Conservation (phyloP, 92 coral and sea anemone species). For the Porites divaricata region DNA sequence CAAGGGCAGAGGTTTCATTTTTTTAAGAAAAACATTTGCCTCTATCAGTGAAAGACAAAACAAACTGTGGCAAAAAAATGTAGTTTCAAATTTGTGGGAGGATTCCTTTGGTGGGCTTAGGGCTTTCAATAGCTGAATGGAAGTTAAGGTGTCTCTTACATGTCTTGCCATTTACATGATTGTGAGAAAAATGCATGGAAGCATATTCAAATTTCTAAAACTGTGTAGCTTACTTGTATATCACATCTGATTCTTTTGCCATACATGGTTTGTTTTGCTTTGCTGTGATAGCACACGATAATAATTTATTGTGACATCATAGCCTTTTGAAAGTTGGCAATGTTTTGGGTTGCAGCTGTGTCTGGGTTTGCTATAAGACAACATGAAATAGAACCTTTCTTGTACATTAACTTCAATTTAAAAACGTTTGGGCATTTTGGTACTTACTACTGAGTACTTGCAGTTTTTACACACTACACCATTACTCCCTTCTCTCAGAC, state of each 20-base stretch:
- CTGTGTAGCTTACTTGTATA: slow-evolving; percentile 39
- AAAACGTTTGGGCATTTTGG: too few species aligned
- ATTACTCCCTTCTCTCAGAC: too few species aligned
- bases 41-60: slow-evolving; percentile 21
- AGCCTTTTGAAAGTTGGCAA: slow-evolving; percentile 21
- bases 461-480: too few species aligned
- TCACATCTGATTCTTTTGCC: background rate
- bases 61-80: slow-evolving; percentile 30
- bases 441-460: too few species aligned
- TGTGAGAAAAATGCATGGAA: background rate
- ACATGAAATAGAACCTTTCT: too few species aligned
- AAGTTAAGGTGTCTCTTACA: background rate
- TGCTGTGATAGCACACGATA: background rate
- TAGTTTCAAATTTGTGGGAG: background rate
- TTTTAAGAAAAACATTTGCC: background rate
- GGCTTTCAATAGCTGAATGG: background rate
- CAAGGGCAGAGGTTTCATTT: slow-evolving; percentile 47
- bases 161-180: background rate
- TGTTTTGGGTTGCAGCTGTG: slow-evolving; percentile 40
- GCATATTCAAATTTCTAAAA: background rate
- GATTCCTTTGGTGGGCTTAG: background rate
- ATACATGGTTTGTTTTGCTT: slow-evolving; percentile 40
- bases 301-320: background rate
- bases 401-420: too few species aligned
- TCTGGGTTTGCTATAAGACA: background rate